phyloP scores from a whole-genome alignment of 2,113 vertebrate species.

The Neolamprologus sp. region DNA sequence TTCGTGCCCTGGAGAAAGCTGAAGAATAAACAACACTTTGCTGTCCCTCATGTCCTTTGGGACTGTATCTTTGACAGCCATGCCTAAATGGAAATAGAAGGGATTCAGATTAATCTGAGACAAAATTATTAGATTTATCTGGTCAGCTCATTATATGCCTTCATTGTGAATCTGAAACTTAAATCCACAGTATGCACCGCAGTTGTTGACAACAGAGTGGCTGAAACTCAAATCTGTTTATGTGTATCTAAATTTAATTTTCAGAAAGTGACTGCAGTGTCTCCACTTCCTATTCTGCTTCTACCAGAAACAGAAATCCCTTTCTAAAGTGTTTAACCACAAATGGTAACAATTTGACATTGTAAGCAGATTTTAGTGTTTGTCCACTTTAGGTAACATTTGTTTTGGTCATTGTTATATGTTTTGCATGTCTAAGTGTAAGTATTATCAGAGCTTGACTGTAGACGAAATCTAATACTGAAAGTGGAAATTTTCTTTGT shows the following conservation, averaged over 20 bases:
- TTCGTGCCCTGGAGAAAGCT: slow-evolving; percentile 19
- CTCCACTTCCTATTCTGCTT: background rate
- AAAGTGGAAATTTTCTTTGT: background rate
- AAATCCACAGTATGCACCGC: background rate
- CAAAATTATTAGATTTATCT: background rate
- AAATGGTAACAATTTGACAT: background rate
- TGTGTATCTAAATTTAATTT: slow-evolving; percentile 6
- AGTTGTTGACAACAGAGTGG: slow-evolving; percentile 3
- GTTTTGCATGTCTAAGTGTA: background rate
- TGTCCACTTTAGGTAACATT: background rate
- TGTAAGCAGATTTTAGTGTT: background rate
- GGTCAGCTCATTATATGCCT: background rate
- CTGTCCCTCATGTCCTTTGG: slow-evolving; percentile 15
- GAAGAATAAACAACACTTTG: slow-evolving; percentile 62
- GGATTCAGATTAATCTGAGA: background rate
- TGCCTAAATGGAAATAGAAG: background rate
- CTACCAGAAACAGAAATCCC: background rate
- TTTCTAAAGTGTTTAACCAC: background rate
- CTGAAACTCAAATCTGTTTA: background rate
- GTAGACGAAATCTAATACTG: background rate
- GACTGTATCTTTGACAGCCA: slow-evolving; percentile 12
- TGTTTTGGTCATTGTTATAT: background rate
- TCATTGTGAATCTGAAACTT: background rate
- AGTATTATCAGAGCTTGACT: background rate
- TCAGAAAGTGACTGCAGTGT: background rate